Conservation (phyloP, 2,113 vertebrate species). For the Emydocephalus ijimae region DNA sequence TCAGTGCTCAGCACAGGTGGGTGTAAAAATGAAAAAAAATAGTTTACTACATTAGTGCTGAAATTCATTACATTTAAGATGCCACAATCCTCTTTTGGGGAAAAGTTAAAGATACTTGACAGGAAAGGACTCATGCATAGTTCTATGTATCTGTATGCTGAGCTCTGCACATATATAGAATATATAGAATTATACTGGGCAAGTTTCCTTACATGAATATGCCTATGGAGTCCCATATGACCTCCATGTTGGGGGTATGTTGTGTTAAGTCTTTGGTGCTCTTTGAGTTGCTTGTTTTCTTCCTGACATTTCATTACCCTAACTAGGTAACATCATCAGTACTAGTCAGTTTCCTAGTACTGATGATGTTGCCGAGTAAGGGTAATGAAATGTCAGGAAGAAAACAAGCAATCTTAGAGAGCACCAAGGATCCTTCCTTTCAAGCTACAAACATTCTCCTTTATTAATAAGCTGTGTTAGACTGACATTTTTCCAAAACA, state of each 20-base stretch:
- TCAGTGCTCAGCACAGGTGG: not conserved
- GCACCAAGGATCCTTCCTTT: too few species aligned
- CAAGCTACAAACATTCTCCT: too few species aligned
- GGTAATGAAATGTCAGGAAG: too few species aligned
- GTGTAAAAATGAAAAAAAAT: not conserved
- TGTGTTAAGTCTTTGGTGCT: not conserved
- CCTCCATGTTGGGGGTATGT: not conserved
- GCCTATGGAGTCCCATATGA: not conserved
- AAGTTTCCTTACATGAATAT: not conserved
- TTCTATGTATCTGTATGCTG: not conserved
- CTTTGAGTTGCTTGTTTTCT: too few species aligned
- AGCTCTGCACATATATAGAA: not conserved
- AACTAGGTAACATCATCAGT: too few species aligned
- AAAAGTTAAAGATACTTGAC: not conserved
- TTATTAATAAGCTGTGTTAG: not conserved
- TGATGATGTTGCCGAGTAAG: too few species aligned
- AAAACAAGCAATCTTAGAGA: too few species aligned
- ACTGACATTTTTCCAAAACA: not conserved
- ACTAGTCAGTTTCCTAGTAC: too few species aligned
- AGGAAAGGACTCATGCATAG: not conserved
- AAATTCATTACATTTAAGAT: not conserved
- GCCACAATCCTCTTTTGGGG: not conserved
- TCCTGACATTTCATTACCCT: too few species aligned
- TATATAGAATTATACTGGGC: not conserved
- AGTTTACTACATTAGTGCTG: not conserved